Percentiles rank a stretch among this genome's conserved stretches.
These are phyloP conservation scores for Omphaloscelis lunosa DNA, from an alignment of 2,888 invertebrate genomes.

Conservation along the genomic window DNA sequence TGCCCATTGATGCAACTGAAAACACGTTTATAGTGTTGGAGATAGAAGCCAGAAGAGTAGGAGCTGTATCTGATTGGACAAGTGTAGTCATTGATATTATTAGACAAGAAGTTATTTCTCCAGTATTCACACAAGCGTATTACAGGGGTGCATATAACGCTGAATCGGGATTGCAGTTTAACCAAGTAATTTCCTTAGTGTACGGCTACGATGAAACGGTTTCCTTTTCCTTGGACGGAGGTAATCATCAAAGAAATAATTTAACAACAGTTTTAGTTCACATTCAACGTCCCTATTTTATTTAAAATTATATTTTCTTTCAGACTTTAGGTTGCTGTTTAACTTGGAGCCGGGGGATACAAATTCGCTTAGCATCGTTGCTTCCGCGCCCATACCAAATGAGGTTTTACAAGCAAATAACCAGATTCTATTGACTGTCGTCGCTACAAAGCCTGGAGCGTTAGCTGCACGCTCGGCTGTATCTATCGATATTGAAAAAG, in stretches of 20 bases:
- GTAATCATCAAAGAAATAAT: conserved; percentile 55
- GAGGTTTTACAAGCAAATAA: conserved; percentile 66
- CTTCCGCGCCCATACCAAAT: conserved; percentile 56
- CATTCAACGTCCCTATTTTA: background rate
- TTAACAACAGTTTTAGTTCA: background rate
- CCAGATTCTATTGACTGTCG: conserved; percentile 69
- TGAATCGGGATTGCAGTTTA: conserved; percentile 69
- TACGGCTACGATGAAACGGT: conserved; percentile 76
- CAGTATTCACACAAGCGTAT: conserved; percentile 73
- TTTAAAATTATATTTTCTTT: conserved; percentile 31
- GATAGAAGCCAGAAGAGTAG: conserved; percentile 76
- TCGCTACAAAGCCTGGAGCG: conserved; percentile 67
- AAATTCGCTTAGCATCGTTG: conserved; percentile 56
- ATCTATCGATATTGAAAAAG: conserved; percentile 62
- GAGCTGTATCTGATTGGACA: conserved; percentile 75
- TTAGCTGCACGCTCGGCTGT: conserved; percentile 64
- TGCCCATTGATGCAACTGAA: conserved; percentile 68
- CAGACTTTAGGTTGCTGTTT: conserved; percentile 68
- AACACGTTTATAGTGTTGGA: conserved; percentile 76
- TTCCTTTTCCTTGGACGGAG: conserved; percentile 74
- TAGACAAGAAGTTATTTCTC: conserved; percentile 64
- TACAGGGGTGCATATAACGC: conserved; percentile 73
- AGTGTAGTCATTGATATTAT: conserved; percentile 75
- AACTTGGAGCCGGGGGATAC: conserved; percentile 30
- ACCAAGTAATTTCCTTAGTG: conserved; percentile 70